Conservation (phyloP, 2,888 invertebrate species). For the Argyresthia albistria region DNA sequence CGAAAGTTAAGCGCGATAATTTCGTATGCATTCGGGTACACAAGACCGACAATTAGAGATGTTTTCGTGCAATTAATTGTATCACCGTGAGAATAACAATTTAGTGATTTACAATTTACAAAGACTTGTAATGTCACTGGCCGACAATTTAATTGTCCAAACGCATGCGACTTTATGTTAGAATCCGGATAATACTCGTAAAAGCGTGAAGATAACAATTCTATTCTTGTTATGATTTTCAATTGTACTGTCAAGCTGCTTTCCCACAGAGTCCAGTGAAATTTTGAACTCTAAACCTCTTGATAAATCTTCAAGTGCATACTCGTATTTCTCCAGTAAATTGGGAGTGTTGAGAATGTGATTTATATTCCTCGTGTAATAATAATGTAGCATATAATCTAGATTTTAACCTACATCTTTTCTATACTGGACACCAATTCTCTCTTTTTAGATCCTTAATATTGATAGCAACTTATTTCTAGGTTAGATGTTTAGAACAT, state of each 20-base stretch:
- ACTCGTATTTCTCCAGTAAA: too few species aligned
- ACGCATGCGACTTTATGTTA: neutral
- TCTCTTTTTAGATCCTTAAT: too few species aligned
- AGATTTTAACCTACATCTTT: too few species aligned
- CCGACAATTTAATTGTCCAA: neutral
- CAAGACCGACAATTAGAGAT: neutral
- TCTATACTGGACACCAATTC: too few species aligned
- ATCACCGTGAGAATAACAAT: neutral
- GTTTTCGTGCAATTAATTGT: neutral
- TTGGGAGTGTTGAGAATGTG: too few species aligned
- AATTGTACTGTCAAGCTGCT: constrained; percentile 21
- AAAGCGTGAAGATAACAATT: neutral
- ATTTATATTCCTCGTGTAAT: too few species aligned
- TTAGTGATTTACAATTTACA: neutral
- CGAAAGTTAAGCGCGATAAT: neutral
- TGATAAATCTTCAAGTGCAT: too few species aligned
- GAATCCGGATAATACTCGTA: too few species aligned
- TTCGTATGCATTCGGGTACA: neutral
- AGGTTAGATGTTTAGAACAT: too few species aligned
- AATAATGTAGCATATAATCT: too few species aligned
- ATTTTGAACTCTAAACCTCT: neutral
- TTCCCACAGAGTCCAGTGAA: constrained; percentile 23
- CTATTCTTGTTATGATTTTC: constrained; percentile 29
- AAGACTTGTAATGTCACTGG: neutral
- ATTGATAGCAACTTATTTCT: too few species aligned